Base-by-base conservation (phyloP, 2,888 invertebrate species). In the Hedychridium roseum region DNA sequence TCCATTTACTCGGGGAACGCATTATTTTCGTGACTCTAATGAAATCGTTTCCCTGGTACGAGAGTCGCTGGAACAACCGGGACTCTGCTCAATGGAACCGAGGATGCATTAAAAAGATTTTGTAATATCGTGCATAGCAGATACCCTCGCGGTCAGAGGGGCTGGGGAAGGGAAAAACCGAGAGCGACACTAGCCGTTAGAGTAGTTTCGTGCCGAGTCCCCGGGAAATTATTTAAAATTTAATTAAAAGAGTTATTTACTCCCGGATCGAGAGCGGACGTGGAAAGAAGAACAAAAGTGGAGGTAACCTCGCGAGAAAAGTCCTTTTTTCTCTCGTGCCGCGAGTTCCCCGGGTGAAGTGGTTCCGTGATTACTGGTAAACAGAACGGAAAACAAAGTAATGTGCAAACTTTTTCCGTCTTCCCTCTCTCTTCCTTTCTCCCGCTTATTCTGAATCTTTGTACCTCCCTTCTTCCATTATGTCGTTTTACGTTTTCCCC, bases 221-320 rank as follows among this genome's bases (percentile, higher is more conserved):
- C n/a, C 34, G 41, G 53, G 49, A 52, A 57, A 60, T 64, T 54
- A 63, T 59, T 64, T 54, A 57, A 66, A 56, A 60, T 68, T 61
- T 65, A 66, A 69, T 69, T 66, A 68, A 67, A 66, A 63, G 52
- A 50, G 54, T 53, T 60, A 66, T 65, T 68, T 63, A 56, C 56
- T 42, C 54, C 12, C 30, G 51, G 28, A 54, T 41, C 54, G 41
- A 47, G 53, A 36, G 45, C 20, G 31, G 21, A 28, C 39, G 26
- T 26, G 32, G 35, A 17, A 40, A 34, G 43, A 17, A 27, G 27
- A 42, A 21, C 36, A 31, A 17, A 32, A 46, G 30, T n/a, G 32
- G 32, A 23, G 26, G 34, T 35, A 42, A 28, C 12, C 18, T 5
- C 31, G 26, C 26, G 31, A 36, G 34, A 41, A 44, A 32, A 37